Evolutionary conservation across 2,888 invertebrate species (phyloP), one percentile per base, ranked within the genome.

Genomic region (Oeneis ivallda): DNA sequence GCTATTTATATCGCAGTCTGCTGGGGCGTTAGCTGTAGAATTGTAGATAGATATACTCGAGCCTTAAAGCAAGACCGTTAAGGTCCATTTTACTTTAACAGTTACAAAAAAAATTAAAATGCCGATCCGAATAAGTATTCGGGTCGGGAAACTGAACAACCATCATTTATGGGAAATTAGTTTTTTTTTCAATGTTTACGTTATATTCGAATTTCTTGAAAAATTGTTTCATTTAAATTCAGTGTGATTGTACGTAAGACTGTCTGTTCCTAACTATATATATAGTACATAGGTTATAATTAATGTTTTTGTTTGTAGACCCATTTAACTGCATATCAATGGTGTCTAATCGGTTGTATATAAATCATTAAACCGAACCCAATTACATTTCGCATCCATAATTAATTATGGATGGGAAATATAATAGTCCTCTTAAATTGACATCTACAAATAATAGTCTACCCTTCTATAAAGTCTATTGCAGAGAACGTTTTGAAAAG

Each of bases 251-350:
- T 11, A 50, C 26, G 26, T 43, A 66, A 66, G 69, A 69, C 66
- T 66, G 68, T n/a, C 39, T 66, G 69, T 66, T 69, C 66, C 66
- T 69, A 69, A 62, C 26, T 52, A 47, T n/a, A n/a, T n/a, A n/a
- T n/a, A n/a, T 61, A 15, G 13, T 58, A 58, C 8, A 13, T 56
- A 19, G 41, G 32, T 53, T 19, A 15, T 49, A 49, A 52, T 32
- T 13, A 1, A n/a, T 39, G 11, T 19, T 41, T 41, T 17, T 43
- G 39, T 43, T 57, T 53, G 43, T 57, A 57, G 10, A 15, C 34
- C 2, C 32, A n/a, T 8, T 34, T 7, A 32, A 52, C 34, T 52
- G n/a, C 0, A 15, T 45, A 7, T 15, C 15, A 45, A 15, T 45
- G 45, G n/a, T 45, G 45, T 2, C 8, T 45, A 15, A 45, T 7